phyloP scores from a whole-genome alignment of 2,797 vertebrate genomes.

The Hafferia zeledoni region DNA sequence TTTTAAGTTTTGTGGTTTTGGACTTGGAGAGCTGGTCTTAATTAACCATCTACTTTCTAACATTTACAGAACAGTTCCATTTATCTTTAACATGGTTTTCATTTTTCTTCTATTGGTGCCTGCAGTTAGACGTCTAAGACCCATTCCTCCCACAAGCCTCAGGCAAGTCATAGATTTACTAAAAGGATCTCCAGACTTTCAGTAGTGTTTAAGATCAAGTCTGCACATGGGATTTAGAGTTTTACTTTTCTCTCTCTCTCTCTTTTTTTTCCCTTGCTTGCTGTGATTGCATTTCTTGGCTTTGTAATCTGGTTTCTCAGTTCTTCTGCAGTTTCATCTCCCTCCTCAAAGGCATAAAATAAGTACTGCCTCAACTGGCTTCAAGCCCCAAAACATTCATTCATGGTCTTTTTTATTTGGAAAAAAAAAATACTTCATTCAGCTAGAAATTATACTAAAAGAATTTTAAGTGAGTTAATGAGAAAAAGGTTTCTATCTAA shows the following conservation, averaged over 20 bases:
- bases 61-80: slow-evolving; percentile 78
- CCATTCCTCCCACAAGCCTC: slow-evolving; percentile 74
- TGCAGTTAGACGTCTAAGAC: slow-evolving; percentile 74
- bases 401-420: background rate
- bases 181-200: slow-evolving; percentile 59
- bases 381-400: slow-evolving; percentile 29
- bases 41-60: slow-evolving; percentile 82
- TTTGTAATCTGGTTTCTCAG: slow-evolving; percentile 60
- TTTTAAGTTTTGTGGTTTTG: slow-evolving; percentile 83
- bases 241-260: background rate
- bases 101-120: slow-evolving; percentile 78
- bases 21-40: slow-evolving; percentile 79
- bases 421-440: slow-evolving; percentile 32
- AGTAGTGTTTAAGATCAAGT: slow-evolving; percentile 67
- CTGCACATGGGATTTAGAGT: slow-evolving; percentile 61
- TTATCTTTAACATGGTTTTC: slow-evolving; percentile 83
- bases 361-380: slow-evolving; percentile 40
- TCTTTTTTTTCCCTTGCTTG: background rate
- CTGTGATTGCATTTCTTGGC: slow-evolving; percentile 66
- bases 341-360: slow-evolving; percentile 33
- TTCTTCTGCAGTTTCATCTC: slow-evolving; percentile 59
- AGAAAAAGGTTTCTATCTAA: slow-evolving; percentile 27
- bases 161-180: slow-evolving; percentile 74
- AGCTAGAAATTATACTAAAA: slow-evolving; percentile 37
- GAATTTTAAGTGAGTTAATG: slow-evolving; percentile 20